Conservation (phyloP, 2,888 invertebrate genomes). For the Adineta ricciae region DNA sequence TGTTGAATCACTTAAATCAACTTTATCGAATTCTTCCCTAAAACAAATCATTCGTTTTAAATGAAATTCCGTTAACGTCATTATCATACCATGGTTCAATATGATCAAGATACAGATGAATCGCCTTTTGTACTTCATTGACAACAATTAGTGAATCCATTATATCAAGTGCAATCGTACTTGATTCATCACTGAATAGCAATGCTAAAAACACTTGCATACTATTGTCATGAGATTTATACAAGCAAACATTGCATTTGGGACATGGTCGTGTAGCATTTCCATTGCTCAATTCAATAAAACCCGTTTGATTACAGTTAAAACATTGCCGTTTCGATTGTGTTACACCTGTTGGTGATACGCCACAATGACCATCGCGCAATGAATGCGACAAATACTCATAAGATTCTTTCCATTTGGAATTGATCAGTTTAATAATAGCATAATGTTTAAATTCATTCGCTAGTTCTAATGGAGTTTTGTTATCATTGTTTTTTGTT, state of each 20-base stretch:
- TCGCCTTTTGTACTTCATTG: slow-evolving; percentile 12
- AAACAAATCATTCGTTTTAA: not conserved
- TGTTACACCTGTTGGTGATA: slow-evolving; percentile 5
- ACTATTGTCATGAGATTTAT: not conserved
- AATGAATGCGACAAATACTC: slow-evolving; percentile 18
- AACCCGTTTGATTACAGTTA: not conserved
- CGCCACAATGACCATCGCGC: slow-evolving; percentile 22
- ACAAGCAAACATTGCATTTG: not conserved
- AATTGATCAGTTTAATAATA: slow-evolving; percentile 6
- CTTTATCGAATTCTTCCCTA: slow-evolving; percentile 19
- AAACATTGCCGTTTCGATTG: slow-evolving; percentile 10
- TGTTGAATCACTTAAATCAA: slow-evolving; percentile 8
- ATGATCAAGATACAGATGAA: slow-evolving; percentile 20
- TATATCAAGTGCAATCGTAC: slow-evolving; percentile 3
- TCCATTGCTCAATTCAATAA: not conserved
- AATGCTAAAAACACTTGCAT: slow-evolving; percentile 17
- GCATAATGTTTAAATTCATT: slow-evolving; percentile 19
- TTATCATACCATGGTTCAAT: slow-evolving; percentile 10
- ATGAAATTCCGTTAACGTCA: not conserved
- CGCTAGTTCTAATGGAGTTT: not conserved
- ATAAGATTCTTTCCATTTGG: slow-evolving; percentile 19
- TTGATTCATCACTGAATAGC: slow-evolving; percentile 14
- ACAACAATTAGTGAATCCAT: slow-evolving; percentile 16
- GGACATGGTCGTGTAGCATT: not conserved
- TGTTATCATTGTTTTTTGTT: not conserved